These are phyloP conservation scores for Scatophagus argus DNA, from an alignment of 2,113 vertebrate genomes.

Conservation along the genomic window DNA sequence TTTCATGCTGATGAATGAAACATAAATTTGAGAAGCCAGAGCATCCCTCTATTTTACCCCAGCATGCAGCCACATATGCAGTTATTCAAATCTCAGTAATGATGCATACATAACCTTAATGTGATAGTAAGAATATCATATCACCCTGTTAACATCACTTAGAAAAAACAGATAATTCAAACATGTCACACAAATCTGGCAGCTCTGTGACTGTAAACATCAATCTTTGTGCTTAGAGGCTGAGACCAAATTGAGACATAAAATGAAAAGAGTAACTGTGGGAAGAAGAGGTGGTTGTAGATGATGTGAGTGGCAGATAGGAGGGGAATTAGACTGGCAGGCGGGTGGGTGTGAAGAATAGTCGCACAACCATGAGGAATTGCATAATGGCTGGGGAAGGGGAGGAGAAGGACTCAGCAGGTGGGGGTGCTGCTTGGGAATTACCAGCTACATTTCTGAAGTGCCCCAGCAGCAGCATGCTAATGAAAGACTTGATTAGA, in stretches of 20 bases:
- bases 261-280: conserved; percentile 42
- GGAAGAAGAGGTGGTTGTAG: conserved; percentile 39
- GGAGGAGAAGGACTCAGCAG: conserved; percentile 73
- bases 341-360: conserved; percentile 66
- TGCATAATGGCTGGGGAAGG: conserved; percentile 69
- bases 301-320: conserved; percentile 59
- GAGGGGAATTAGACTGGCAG: conserved; percentile 53
- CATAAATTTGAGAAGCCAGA: conserved; percentile 35
- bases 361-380: conserved; percentile 72
- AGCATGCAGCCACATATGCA: conserved; percentile 39
- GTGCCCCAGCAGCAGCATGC: conserved; percentile 59
- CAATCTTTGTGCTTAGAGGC: conserved; percentile 26
- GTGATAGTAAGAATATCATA: conserved; percentile 54
- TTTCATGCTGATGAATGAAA: conserved; percentile 50
- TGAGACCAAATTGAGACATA: conserved; percentile 36
- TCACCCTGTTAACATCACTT: conserved; percentile 41
- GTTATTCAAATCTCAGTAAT: conserved; percentile 61
- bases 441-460: conserved; percentile 73
- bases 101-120: conserved; percentile 59
- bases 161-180: conserved; percentile 41
- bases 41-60: conserved; percentile 36
- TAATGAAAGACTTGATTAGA: conserved; percentile 77
- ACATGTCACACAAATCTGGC: conserved; percentile 44
- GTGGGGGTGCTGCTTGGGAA: conserved; percentile 68
- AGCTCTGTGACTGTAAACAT: conserved; percentile 52